Percentiles rank a stretch among this genome's conserved stretches.
These are phyloP conservation scores for Phocoena sinus DNA, from an alignment of 2,113 vertebrate species.

Conservation along the genomic window DNA sequence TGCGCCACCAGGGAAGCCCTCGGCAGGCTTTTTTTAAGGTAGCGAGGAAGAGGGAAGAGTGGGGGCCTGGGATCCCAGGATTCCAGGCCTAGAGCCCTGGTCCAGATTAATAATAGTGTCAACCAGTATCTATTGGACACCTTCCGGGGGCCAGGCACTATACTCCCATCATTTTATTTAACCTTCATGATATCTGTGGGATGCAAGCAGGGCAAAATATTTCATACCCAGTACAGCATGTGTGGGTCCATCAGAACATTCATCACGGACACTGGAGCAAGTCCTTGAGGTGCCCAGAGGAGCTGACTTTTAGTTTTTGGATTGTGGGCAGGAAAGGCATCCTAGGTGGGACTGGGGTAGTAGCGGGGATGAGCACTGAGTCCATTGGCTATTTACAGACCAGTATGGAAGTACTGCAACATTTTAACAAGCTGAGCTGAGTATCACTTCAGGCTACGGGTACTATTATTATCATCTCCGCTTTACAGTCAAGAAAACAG, in stretches of 20 bases:
- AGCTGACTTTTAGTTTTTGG: background rate
- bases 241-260: background rate
- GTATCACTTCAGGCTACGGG: background rate
- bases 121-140: background rate
- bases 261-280: accelerated
- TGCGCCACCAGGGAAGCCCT: background rate
- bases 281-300: background rate
- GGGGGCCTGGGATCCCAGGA: background rate
- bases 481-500: background rate
- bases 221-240: background rate
- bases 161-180: background rate
- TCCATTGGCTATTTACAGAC: background rate
- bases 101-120: background rate
- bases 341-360: background rate
- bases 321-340: background rate
- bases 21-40: background rate
- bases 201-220: background rate
- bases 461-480: background rate
- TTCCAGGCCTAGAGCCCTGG: background rate
- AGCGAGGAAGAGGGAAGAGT: background rate
- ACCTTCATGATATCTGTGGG: background rate
- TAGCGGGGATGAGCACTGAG: background rate
- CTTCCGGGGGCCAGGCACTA: background rate
- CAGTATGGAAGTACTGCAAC: background rate
- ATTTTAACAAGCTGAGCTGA: background rate